These are phyloP conservation scores for Pogonus chalceus DNA, from an alignment of 1,140 invertebrate genomes.

Conservation along the genomic window DNA sequence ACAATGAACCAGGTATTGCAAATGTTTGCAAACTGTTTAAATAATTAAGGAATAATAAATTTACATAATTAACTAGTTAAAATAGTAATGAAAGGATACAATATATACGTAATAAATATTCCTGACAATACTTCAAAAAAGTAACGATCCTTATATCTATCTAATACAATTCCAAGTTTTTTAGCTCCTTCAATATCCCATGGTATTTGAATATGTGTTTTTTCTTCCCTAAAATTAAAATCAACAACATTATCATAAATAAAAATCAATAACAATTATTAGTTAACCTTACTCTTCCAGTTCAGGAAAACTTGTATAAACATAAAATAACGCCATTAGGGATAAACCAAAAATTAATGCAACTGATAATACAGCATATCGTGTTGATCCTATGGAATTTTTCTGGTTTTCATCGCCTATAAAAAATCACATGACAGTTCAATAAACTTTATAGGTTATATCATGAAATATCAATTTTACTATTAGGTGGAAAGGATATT, in stretches of 20 bases:
- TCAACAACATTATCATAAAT: background rate
- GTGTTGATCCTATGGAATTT: constrained; percentile 37
- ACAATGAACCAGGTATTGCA: constrained; percentile 98
- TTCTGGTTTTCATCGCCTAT: constrained; percentile 9
- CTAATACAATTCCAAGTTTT: constrained; percentile 80
- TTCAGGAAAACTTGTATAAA: constrained; percentile 71
- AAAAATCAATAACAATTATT: background rate
- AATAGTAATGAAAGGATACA: constrained; percentile 77
- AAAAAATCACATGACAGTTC: constrained; percentile 8
- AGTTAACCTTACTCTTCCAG: constrained; percentile 62
- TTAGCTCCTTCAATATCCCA: constrained; percentile 94
- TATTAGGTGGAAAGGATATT: background rate
- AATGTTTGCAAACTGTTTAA: constrained; percentile 88
- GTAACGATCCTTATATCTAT: constrained; percentile 89
- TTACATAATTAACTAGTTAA: constrained; percentile 13
- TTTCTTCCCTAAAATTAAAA: constrained; percentile 69
- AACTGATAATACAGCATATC: constrained; percentile 44
- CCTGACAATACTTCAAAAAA: constrained; percentile 84
- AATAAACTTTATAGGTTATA: constrained; percentile 2
- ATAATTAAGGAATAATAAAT: constrained; percentile 29
- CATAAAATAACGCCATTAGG: constrained; percentile 47
- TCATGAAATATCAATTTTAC: constrained; percentile 2
- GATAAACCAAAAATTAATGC: constrained; percentile 54
- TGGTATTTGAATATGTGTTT: constrained; percentile 81
- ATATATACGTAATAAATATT: constrained; percentile 89